phyloP scores from a whole-genome alignment of 1,140 invertebrate genomes.

The Pararge aegeria region DNA sequence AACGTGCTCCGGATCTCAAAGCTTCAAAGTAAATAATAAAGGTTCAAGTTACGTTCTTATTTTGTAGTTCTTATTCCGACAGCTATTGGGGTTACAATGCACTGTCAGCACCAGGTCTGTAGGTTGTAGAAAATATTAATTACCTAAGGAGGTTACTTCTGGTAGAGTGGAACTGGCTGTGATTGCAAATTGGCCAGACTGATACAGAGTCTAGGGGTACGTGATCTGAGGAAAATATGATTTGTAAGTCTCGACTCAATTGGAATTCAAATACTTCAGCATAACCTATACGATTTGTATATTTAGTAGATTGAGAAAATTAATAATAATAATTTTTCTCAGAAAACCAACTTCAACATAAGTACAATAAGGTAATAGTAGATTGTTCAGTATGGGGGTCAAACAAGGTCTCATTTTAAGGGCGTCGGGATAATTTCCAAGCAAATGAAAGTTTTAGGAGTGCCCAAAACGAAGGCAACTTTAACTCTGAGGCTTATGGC shows the following conservation, averaged over 20 bases:
- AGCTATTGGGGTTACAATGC: constrained; percentile 8
- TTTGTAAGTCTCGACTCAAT: not conserved
- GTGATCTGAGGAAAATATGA: not conserved
- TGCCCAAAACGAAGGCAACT: too few species aligned
- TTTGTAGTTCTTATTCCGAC: constrained; percentile 17
- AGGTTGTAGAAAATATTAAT: constrained; percentile 26
- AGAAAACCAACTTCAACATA: too few species aligned
- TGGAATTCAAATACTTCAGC: not conserved
- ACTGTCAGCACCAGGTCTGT: constrained; percentile 14
- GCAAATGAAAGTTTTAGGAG: too few species aligned
- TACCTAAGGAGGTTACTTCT: constrained; percentile 21
- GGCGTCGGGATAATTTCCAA: too few species aligned
- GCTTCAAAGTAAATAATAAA: constrained; percentile 50
- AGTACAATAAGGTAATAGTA: too few species aligned
- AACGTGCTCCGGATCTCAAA: constrained; percentile 43
- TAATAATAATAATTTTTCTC: too few species aligned
- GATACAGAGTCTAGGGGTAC: not conserved
- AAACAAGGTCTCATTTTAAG: too few species aligned
- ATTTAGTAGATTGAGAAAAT: not conserved
- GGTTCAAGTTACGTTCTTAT: constrained; percentile 16
- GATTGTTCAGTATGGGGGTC: too few species aligned
- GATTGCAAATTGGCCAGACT: constrained; percentile 22
- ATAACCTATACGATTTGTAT: too few species aligned
- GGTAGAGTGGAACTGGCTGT: constrained; percentile 15
- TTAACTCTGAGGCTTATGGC: too few species aligned